A percentile compares a stretch with the other conserved stretches of the same genome.
Conservation (phyloP, 2,113 vertebrate genomes). For the Verasper variegatus region DNA sequence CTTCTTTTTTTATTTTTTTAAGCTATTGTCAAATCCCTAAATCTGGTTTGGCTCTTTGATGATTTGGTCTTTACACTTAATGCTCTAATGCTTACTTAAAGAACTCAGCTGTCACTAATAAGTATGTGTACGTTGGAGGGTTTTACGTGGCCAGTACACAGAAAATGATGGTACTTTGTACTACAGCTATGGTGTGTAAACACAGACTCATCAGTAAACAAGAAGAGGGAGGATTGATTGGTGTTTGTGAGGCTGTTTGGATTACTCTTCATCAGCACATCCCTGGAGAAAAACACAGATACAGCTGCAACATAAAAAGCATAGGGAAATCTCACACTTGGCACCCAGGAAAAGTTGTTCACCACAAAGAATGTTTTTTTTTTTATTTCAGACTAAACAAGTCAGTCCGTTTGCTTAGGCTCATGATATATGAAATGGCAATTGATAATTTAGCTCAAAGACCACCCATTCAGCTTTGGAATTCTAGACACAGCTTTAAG, state of each 20-base stretch:
- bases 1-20: background rate
- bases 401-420: background rate
- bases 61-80: background rate
- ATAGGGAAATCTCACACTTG: background rate
- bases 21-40: background rate
- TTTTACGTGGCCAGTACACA: conserved; percentile 10
- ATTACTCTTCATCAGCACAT: conserved; percentile 12
- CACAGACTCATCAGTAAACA: conserved; percentile 57
- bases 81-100: background rate
- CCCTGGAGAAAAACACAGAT: background rate
- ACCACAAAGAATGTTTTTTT: background rate
- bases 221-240: conserved; percentile 27
- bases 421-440: conserved; percentile 17
- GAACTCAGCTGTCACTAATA: background rate
- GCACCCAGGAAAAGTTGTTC: background rate
- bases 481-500: background rate
- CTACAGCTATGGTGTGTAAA: conserved; percentile 36
- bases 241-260: conserved; percentile 62
- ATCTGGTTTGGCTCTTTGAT: background rate
- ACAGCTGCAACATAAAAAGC: conserved; percentile 14
- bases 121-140: background rate
- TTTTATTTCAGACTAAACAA: conserved; percentile 31
- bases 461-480: conserved; percentile 21
- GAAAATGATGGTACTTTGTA: conserved; percentile 42
- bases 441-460: conserved; percentile 9